Evolutionary conservation across 1,140 invertebrate species (phyloP).

Genomic region (Drosophila sturtevanti): DNA sequence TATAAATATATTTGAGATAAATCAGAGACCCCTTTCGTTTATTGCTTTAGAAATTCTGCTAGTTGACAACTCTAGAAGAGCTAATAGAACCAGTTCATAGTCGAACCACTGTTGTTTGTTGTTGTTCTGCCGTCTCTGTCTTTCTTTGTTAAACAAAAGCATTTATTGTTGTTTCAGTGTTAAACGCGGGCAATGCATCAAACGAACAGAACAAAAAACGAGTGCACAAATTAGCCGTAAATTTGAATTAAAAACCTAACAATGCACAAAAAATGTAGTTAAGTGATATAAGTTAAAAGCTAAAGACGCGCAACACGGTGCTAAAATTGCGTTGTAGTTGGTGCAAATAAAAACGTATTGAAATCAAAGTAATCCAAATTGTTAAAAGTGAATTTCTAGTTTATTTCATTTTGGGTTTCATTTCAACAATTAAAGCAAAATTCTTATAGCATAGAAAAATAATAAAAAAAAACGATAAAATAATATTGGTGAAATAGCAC

Average conservation of each 20-base stretch:
- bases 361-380: conserved; percentile 7
- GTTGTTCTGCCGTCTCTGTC: conserved; percentile 72
- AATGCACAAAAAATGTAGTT: conserved; percentile 56
- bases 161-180: conserved; percentile 41
- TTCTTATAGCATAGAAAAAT: neutral
- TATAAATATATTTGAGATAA: too few relatives aligned
- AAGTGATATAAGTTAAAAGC: conserved; percentile 22
- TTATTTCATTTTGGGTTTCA: neutral
- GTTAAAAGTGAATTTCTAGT: neutral
- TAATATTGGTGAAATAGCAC: neutral
- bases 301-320: conserved; percentile 64
- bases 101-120: conserved; percentile 61
- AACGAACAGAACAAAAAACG: conserved; percentile 21
- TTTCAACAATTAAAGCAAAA: neutral
- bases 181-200: conserved; percentile 64
- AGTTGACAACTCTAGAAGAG: neutral
- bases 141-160: conserved; percentile 73
- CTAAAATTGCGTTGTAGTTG: conserved; percentile 50
- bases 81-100: neutral
- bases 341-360: neutral
- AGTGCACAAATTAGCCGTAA: conserved; percentile 42
- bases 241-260: conserved; percentile 34
- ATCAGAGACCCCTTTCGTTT: too few relatives aligned
- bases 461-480: neutral
- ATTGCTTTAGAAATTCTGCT: neutral